Conservation (phyloP, 1,140 invertebrate genomes). For the Microvelia longipes region DNA sequence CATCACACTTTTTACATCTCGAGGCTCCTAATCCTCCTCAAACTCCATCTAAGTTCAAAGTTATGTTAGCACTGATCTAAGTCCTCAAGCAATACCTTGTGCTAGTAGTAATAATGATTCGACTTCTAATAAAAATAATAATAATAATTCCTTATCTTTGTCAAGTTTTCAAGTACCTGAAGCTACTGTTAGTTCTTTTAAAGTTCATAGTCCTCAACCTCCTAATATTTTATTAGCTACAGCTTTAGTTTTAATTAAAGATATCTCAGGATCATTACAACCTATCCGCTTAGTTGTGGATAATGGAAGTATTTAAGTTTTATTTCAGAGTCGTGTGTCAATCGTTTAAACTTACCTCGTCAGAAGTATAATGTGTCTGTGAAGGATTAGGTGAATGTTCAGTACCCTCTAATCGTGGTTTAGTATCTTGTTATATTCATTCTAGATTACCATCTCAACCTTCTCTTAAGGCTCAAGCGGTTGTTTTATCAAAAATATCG, state of each 20-base stretch:
- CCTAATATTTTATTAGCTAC: background rate
- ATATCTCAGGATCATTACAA: background rate
- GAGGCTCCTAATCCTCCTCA: background rate
- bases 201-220: no score
- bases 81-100: no score
- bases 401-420: background rate
- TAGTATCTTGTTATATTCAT: background rate
- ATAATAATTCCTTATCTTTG: no score
- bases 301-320: background rate
- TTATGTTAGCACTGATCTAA: no score
- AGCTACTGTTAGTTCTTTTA: no score
- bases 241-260: background rate
- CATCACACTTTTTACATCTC: background rate
- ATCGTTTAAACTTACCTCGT: background rate
- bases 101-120: no score
- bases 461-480: background rate
- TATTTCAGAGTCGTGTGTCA: background rate
- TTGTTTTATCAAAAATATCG: background rate
- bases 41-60: no score
- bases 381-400: background rate
- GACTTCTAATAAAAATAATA: no score
- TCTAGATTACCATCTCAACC: background rate
- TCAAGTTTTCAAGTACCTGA: no score
- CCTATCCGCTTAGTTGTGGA: background rate
- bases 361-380: background rate